Evolutionary conservation across 2,113 vertebrate species (phyloP), one percentile per base, ranked within the genome.

Genomic region (Paradoxurus hermaphroditus): DNA sequence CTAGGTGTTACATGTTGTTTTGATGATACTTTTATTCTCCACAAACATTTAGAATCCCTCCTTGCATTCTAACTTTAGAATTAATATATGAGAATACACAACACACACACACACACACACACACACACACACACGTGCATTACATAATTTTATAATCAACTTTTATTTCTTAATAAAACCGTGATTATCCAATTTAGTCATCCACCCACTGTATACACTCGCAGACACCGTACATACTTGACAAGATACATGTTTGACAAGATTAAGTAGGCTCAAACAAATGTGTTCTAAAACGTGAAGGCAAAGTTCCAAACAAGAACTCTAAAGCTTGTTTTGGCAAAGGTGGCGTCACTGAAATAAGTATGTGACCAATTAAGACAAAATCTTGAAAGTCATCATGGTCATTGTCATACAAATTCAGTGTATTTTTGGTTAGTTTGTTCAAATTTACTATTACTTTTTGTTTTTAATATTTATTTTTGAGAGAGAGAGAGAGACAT

Each of bases 391-490:
- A 85, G 34, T 4, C 5, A 25, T 31, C 4, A 63, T 36, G 1
- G 6, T 36, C 34, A 44, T 39, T 78, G 86, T 91, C 9, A 51
- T 53, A 95, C 34, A 88, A 67, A 39, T 1, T 36, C 59, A 51
- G 18, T 79, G 29, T 36, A 67, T n/a, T 65, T 62, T n/a, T 81
- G 1, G 0, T 89, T 49, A 34, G 14, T 91, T 87, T 59, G 59
- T 73, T 96, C 31, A 81, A 85, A 75, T 89, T 63, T 36, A 12
- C 15, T 34, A n/a, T n/a, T n/a, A n/a, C n/a, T n/a, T n/a, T n/a
- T n/a, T n/a, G n/a, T n/a, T n/a, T n/a, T n/a, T n/a, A n/a, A n/a
- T n/a, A n/a, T n/a, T n/a, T n/a, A n/a, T n/a, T n/a, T n/a, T n/a
- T n/a, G n/a, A n/a, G n/a, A n/a, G n/a, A n/a, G n/a, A n/a, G n/a